A percentile compares a stretch with the other conserved stretches of the same genome.
These are phyloP conservation scores for Cephus nigrinus DNA, from an alignment of 2,888 invertebrate genomes.

Conservation along the genomic window DNA sequence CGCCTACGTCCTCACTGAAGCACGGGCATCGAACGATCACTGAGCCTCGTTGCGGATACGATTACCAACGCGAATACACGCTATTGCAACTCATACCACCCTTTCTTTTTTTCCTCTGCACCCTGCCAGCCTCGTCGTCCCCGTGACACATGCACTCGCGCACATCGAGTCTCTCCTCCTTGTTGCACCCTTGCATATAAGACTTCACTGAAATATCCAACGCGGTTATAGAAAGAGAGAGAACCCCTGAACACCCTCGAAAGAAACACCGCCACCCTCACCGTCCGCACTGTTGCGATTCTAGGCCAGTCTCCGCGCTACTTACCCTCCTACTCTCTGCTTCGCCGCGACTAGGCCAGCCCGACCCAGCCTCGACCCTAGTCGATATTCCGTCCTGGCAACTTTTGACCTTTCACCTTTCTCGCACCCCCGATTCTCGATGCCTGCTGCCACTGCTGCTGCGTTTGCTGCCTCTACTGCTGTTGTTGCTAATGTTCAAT, in stretches of 20 bases:
- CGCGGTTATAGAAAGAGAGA: neutral
- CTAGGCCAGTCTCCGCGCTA: slow-evolving; percentile 4
- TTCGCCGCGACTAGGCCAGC: neutral
- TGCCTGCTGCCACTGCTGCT: neutral
- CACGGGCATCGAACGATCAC: slow-evolving; percentile 2
- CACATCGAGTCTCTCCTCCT: slow-evolving; percentile 2
- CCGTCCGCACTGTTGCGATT: neutral
- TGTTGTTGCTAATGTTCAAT: neutral
- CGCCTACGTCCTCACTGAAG: neutral
- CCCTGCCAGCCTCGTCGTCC: neutral
- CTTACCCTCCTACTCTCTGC: slow-evolving; percentile 4
- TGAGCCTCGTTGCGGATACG: neutral
- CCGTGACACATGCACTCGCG: neutral
- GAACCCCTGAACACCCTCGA: neutral
- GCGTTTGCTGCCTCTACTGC: neutral
- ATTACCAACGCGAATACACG: neutral
- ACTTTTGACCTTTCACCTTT: slow-evolving; percentile 58
- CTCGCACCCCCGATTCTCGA: slow-evolving; percentile 6
- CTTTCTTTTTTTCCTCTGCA: neutral
- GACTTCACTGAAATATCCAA: slow-evolving; percentile 1
- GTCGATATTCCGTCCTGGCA: slow-evolving; percentile 53
- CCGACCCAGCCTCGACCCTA: slow-evolving; percentile 21
- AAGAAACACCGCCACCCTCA: neutral
- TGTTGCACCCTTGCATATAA: slow-evolving; percentile 3
- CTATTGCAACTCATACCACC: neutral